These are phyloP conservation scores for Ptilorrhoa leucosticta DNA, from an alignment of 2,113 vertebrate genomes.

Conservation along the genomic window DNA sequence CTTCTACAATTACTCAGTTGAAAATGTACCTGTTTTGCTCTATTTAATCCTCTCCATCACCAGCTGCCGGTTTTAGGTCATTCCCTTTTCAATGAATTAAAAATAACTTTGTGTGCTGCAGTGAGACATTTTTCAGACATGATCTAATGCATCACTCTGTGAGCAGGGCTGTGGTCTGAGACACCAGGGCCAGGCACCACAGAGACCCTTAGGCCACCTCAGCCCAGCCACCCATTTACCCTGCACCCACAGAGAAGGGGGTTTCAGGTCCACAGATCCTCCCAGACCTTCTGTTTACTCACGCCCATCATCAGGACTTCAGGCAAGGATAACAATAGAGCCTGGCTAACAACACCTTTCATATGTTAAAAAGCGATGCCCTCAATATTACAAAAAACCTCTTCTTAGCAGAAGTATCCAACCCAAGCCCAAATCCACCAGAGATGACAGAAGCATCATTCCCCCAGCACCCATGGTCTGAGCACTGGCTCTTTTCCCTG, in stretches of 20 bases:
- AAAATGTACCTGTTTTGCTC: constrained; percentile 60
- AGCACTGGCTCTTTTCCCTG: not conserved
- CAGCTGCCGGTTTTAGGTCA: constrained; percentile 59
- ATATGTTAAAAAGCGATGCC: not conserved
- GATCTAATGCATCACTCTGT: constrained; percentile 15
- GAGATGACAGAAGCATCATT: rapidly evolving
- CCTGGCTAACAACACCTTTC: not conserved
- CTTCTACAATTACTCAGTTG: constrained; percentile 1
- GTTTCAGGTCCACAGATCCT: not conserved
- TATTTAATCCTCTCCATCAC: constrained; percentile 54
- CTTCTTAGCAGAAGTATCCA: not conserved
- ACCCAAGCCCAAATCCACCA: not conserved
- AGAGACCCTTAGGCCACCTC: not conserved
- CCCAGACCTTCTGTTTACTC: not conserved
- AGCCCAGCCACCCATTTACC: not conserved
- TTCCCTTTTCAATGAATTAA: constrained; percentile 58
- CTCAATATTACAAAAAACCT: not conserved
- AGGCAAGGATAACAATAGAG: not conserved
- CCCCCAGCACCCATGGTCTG: rapidly evolving
- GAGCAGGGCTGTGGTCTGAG: not conserved
- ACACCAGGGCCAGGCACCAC: not conserved
- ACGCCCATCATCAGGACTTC: not conserved
- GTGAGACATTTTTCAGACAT: constrained; percentile 15
- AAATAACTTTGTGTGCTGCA: constrained; percentile 23
- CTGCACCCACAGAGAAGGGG: not conserved